A percentile compares a stretch with the other conserved stretches of the same genome.
Conservation (phyloP, 2,888 invertebrate genomes). For the Anodontia alba region DNA sequence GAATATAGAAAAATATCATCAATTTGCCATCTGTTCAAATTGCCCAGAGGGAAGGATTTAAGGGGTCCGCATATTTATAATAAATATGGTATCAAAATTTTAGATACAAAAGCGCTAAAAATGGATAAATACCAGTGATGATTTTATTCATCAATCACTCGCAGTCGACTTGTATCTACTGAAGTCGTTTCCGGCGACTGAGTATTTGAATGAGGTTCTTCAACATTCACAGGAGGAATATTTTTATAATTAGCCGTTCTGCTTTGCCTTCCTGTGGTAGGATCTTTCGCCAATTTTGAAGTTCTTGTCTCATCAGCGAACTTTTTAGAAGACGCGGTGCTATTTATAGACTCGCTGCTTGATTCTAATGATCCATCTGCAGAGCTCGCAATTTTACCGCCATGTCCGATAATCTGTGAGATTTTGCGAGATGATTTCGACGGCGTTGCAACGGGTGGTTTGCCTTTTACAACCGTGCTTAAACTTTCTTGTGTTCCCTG, state of each 20-base stretch:
- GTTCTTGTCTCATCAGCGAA: constrained; percentile 53
- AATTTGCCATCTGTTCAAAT: too few relatives aligned
- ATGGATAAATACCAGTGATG: too few relatives aligned
- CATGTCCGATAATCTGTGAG: constrained; percentile 49
- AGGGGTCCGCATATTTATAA: too few relatives aligned
- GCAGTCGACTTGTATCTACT: constrained; percentile 26
- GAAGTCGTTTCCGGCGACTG: not conserved
- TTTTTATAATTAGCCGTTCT: constrained; percentile 52
- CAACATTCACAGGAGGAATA: constrained; percentile 52
- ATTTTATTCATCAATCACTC: constrained; percentile 33
- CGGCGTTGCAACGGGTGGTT: constrained; percentile 26
- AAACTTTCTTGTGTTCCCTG: constrained; percentile 55
- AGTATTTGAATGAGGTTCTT: constrained; percentile 1
- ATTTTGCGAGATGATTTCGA: constrained; percentile 54
- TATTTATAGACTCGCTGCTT: constrained; percentile 69
- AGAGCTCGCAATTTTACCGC: constrained; percentile 51
- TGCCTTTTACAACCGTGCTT: constrained; percentile 32
- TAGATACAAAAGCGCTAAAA: too few relatives aligned
- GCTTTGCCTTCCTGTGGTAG: constrained; percentile 52
- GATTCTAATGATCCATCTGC: constrained; percentile 68
- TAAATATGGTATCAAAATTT: too few relatives aligned
- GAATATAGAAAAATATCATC: too few relatives aligned
- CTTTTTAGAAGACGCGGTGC: constrained; percentile 67
- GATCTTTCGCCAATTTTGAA: constrained; percentile 30
- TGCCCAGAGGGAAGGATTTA: too few relatives aligned